A percentile compares a stretch with the other conserved stretches of the same genome.
Evolutionary conservation across 2,888 invertebrate genomes (phyloP).

Genomic region (Pecten maximus): DNA sequence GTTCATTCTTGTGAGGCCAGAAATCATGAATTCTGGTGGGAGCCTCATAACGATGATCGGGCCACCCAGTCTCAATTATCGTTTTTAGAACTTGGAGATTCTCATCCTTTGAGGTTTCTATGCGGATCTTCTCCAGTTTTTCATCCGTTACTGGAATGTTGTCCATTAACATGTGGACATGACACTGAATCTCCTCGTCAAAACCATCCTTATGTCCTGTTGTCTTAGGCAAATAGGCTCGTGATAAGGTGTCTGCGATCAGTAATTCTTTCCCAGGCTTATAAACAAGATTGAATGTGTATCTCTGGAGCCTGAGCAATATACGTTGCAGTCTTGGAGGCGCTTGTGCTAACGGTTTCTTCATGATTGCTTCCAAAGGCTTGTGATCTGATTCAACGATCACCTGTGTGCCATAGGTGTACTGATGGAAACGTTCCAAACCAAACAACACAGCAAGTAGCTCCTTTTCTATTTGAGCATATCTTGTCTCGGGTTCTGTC

Average conservation of each 20-base stretch:
- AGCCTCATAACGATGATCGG: too few species aligned
- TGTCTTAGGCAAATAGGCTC: conserved; percentile 44
- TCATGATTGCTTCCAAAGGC: conserved; percentile 51
- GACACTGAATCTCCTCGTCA: conserved; percentile 40
- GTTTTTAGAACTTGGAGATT: background rate
- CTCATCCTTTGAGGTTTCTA: conserved; percentile 40
- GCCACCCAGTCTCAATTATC: too few species aligned
- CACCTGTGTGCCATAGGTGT: conserved; percentile 40
- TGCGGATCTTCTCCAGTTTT: conserved; percentile 38
- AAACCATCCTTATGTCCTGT: conserved; percentile 14
- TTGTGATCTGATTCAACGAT: conserved; percentile 51
- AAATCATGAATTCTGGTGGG: too few species aligned
- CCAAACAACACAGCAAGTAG: conserved; percentile 49
- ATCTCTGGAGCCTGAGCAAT: conserved; percentile 46
- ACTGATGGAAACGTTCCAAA: conserved; percentile 49
- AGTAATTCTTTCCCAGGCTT: conserved; percentile 51
- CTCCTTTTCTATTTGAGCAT: conserved; percentile 54
- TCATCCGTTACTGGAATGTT: conserved; percentile 46
- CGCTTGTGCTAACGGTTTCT: conserved; percentile 47
- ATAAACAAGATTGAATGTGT: conserved; percentile 49
- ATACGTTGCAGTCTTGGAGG: conserved; percentile 52
- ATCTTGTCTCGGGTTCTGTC: conserved; percentile 52
- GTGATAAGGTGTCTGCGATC: conserved; percentile 47
- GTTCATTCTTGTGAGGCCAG: conserved; percentile 9
- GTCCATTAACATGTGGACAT: conserved; percentile 44